Evolutionary conservation across 2,888 invertebrate species (phyloP).

Genomic region (Nasonia oneida): DNA sequence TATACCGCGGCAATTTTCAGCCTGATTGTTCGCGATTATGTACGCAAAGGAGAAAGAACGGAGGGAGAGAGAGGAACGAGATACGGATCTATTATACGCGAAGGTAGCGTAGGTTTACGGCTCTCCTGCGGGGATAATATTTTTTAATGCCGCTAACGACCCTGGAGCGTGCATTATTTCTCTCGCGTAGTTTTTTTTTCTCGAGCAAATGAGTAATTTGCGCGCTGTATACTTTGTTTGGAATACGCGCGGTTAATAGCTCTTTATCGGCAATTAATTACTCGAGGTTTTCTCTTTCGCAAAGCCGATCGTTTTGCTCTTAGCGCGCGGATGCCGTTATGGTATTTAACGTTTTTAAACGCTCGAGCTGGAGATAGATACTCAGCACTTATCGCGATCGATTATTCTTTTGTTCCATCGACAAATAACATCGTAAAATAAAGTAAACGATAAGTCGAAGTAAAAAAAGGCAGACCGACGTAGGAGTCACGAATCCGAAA

Average conservation of each 20-base stretch:
- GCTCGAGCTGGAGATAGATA: no score
- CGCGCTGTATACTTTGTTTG: slow-evolving; percentile 17
- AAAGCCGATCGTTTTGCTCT: not conserved
- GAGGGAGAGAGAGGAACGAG: not conserved
- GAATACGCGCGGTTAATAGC: not conserved
- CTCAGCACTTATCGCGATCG: no score
- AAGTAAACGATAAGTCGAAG: not conserved
- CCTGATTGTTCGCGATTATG: not conserved
- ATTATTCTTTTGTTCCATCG: no score
- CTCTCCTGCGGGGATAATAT: not conserved
- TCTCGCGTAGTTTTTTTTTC: not conserved
- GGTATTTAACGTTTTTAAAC: not conserved
- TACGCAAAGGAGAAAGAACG: not conserved
- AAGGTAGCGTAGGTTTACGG: not conserved
- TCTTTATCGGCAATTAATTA: slow-evolving; percentile 26
- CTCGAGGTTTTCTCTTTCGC: not conserved
- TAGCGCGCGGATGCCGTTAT: not conserved
- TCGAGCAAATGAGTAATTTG: slow-evolving; percentile 12
- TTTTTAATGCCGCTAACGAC: slow-evolving; percentile 32
- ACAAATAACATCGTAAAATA: not conserved
- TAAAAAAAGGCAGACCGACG: not conserved
- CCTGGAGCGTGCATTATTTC: slow-evolving; percentile 16
- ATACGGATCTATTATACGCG: not conserved
- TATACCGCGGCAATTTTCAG: slow-evolving; percentile 31
- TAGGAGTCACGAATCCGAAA: not conserved